Conservation (phyloP, 92 coral and sea anemone genomes). For the Plumapathes pennacea region DNA sequence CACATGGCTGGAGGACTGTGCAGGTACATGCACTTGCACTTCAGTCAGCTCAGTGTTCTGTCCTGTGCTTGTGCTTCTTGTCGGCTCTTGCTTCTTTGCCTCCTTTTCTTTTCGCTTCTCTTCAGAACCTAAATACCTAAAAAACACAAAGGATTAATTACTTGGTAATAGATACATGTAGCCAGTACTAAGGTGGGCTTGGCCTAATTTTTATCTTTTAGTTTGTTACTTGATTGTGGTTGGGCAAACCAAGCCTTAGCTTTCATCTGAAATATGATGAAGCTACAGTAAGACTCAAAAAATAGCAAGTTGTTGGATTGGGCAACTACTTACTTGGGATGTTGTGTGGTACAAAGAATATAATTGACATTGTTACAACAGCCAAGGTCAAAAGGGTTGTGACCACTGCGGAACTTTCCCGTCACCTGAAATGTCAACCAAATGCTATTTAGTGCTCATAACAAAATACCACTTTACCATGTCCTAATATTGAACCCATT, state of each 20-base stretch:
- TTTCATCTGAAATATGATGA: background rate
- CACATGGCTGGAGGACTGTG: conserved; percentile 14
- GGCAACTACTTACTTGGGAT: conserved; percentile 50
- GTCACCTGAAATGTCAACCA: conserved; percentile 63
- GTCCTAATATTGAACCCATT: too few species aligned
- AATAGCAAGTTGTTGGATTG: background rate
- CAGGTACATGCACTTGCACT: conserved; percentile 64
- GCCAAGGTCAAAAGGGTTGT: conserved; percentile 92
- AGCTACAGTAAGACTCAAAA: background rate
- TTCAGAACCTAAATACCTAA: conserved; percentile 69
- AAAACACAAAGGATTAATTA: background rate
- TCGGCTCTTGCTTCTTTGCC: conserved; percentile 14
- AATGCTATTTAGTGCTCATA: too few species aligned
- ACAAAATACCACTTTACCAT: too few species aligned
- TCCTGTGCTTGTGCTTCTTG: conserved; percentile 6
- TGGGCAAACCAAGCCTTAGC: too few species aligned
- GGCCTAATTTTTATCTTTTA: too few species aligned
- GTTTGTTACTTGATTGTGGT: too few species aligned
- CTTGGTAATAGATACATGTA: too few species aligned
- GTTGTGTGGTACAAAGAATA: conserved; percentile 70
- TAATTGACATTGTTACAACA: conserved; percentile 61
- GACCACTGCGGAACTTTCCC: conserved; percentile 96
- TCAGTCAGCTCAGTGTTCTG: conserved; percentile 65
- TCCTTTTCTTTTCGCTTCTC: conserved; percentile 39
- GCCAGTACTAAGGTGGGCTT: too few species aligned